Evolutionary conservation across 2,888 invertebrate genomes (phyloP).

Genomic region (Leucoptera coffeella): DNA sequence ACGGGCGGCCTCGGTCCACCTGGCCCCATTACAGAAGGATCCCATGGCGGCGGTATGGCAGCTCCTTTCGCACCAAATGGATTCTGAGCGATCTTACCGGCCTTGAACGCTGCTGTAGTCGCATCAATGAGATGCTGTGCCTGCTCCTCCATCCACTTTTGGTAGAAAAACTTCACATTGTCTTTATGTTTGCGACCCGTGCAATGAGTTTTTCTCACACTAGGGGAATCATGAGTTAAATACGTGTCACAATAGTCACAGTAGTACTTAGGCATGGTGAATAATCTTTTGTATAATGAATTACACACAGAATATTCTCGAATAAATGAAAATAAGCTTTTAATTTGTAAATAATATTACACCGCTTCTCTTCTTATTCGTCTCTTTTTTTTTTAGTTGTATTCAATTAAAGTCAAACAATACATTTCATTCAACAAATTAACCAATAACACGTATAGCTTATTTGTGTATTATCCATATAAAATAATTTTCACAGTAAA

Average conservation of each 20-base stretch:
- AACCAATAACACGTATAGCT: no score
- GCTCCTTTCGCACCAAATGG: slow-evolving; percentile 78
- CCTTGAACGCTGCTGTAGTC: slow-evolving; percentile 96
- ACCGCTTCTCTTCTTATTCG: no score
- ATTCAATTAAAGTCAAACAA: no score
- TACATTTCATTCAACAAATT: no score
- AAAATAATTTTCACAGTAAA: no score
- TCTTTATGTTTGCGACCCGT: slow-evolving; percentile 99
- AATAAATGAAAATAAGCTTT: no score
- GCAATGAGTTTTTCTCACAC: slow-evolving; percentile 98
- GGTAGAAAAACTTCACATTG: slow-evolving; percentile 98
- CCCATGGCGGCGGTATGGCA: slow-evolving; percentile 76
- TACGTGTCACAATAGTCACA: slow-evolving; percentile 99
- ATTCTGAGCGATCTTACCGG: slow-evolving; percentile 91
- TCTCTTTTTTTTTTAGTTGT: no score
- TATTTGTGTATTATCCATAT: no score
- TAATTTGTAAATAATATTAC: no score
- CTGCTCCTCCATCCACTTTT: slow-evolving; percentile 99
- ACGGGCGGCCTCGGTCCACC: slow-evolving; percentile 45
- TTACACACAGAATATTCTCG: no score
- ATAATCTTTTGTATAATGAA: no score
- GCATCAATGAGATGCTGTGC: slow-evolving; percentile 98
- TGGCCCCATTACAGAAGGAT: slow-evolving; percentile 56
- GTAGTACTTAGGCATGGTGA: slow-evolving; percentile 91
- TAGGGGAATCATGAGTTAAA: slow-evolving; percentile 96